Conservation (phyloP, 2,113 vertebrate genomes). For the Myxocyprinus asiaticus region DNA sequence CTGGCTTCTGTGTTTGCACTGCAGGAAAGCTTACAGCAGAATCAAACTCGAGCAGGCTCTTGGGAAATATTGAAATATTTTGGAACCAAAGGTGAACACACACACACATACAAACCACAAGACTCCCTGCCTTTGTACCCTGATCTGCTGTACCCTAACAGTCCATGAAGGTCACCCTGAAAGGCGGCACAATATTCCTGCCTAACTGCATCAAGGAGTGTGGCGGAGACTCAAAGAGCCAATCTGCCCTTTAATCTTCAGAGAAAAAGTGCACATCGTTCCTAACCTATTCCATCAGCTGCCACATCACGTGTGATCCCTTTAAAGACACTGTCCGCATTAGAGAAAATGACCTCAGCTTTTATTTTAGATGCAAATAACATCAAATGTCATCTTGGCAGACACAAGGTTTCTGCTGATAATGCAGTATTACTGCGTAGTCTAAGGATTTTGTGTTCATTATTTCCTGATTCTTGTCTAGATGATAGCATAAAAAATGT, state of each 20-base stretch:
- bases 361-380: background rate
- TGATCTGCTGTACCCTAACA: background rate
- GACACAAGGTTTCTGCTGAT: background rate
- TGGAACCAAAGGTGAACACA: background rate
- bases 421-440: background rate
- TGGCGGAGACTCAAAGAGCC: background rate
- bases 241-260: constrained; percentile 40
- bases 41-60: background rate
- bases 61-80: constrained; percentile 24
- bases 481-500: background rate
- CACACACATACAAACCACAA: background rate
- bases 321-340: background rate
- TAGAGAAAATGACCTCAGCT: background rate
- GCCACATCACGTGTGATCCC: background rate
- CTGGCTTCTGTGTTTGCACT: constrained; percentile 22
- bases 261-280: constrained; percentile 7
- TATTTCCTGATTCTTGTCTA: background rate
- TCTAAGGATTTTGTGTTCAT: background rate
- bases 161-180: constrained; percentile 30
- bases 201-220: constrained; percentile 35
- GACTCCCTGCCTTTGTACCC: background rate
- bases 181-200: constrained; percentile 31
- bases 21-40: constrained; percentile 5
- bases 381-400: constrained; percentile 7
- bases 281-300: constrained; percentile 25